Evolutionary conservation across 2,888 invertebrate species (phyloP).

Genomic region (Idaea straminata): DNA sequence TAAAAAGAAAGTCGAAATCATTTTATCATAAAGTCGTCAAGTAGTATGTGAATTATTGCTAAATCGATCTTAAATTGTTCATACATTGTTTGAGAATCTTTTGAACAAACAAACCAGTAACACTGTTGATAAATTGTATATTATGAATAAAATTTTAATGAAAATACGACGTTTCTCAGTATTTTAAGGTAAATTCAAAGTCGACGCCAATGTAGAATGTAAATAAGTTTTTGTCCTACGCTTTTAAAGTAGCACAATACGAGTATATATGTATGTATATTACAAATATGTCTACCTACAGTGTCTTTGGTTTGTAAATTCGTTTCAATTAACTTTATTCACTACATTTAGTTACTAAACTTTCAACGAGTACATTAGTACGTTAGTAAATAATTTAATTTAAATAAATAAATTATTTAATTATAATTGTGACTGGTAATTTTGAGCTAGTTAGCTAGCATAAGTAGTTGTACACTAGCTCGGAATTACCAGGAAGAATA

Average conservation of each 20-base stretch:
- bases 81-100: neutral
- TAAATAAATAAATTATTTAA: no score
- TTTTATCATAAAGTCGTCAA: no score
- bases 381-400: no score
- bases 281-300: neutral
- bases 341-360: no score
- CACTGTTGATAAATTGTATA: neutral
- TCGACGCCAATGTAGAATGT: slow-evolving; percentile 25
- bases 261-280: neutral
- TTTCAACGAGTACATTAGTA: no score
- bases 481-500: no score
- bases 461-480: no score
- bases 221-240: slow-evolving; percentile 16
- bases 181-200: slow-evolving; percentile 33
- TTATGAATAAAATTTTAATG: slow-evolving; percentile 17
- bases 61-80: no score
- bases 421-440: no score
- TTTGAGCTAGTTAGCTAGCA: no score
- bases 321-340: neutral
- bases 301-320: neutral
- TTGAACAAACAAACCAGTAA: neutral
- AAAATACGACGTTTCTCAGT: slow-evolving; percentile 31
- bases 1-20: neutral
- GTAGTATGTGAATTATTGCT: no score
- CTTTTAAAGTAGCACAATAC: neutral